phyloP scores from a whole-genome alignment of 2,797 vertebrate species.

The Anisognathus igniventris region DNA sequence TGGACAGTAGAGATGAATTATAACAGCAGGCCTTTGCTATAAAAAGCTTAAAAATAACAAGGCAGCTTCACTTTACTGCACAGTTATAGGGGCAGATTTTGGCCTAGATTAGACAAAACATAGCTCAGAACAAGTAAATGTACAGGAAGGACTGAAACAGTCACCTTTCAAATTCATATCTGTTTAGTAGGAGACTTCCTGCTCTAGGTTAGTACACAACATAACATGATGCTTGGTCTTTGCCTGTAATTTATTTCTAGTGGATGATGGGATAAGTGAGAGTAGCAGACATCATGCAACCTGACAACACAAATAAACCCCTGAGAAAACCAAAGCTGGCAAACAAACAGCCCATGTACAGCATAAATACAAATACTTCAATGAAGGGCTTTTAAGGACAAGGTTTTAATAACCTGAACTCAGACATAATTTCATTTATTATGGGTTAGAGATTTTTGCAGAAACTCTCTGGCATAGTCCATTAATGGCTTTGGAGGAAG shows the following conservation, averaged over 20 bases:
- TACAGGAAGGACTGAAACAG: neutral
- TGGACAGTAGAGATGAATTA: neutral
- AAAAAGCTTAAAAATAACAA: neutral
- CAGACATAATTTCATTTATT: neutral
- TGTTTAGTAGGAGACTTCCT: neutral
- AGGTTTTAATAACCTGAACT: neutral
- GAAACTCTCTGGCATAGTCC: neutral
- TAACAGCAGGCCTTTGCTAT: neutral
- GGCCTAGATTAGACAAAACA: neutral
- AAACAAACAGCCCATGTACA: neutral
- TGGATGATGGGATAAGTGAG: neutral
- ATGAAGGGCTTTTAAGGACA: neutral
- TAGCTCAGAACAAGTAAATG: neutral
- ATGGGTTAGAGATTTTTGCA: neutral
- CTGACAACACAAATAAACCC: neutral
- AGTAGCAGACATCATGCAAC: neutral
- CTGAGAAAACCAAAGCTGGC: conserved; percentile 41
- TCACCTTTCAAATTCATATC: neutral
- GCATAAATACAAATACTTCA: neutral
- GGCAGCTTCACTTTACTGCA: neutral
- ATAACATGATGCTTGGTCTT: neutral
- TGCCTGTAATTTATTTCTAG: neutral
- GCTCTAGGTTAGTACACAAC: neutral
- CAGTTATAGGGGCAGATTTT: neutral
- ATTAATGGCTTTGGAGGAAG: neutral